Evolutionary conservation across 2,113 vertebrate species (phyloP).

Genomic region (Scomber scombrus): DNA sequence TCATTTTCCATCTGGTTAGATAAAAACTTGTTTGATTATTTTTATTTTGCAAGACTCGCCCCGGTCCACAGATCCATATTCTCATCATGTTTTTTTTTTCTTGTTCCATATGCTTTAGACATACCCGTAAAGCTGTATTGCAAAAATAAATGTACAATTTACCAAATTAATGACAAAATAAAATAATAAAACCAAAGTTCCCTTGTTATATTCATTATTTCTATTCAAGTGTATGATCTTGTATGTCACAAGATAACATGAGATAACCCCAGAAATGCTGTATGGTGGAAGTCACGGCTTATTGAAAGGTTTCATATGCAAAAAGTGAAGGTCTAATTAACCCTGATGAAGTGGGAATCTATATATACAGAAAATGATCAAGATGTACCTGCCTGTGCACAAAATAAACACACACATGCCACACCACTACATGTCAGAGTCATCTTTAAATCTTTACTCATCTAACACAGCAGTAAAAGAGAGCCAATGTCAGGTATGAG

Average conservation of each 20-base stretch:
- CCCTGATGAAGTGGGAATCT: not conserved
- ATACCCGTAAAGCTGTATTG: slow-evolving; percentile 28
- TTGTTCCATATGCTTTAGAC: slow-evolving; percentile 68
- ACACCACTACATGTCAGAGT: not conserved
- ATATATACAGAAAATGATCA: not conserved
- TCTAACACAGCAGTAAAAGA: slow-evolving; percentile 17
- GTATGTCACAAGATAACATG: not conserved
- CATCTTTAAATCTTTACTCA: slow-evolving; percentile 37
- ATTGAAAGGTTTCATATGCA: not conserved
- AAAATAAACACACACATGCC: not conserved
- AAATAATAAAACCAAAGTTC: slow-evolving; percentile 71
- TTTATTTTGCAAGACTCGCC: slow-evolving; percentile 41
- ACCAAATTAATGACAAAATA: slow-evolving; percentile 79
- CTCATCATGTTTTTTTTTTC: slow-evolving; percentile 17
- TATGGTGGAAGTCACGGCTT: not conserved
- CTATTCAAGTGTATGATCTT: not conserved
- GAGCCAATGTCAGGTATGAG: slow-evolving; percentile 24
- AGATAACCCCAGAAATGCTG: not conserved
- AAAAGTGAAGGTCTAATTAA: not conserved
- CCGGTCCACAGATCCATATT: slow-evolving; percentile 42
- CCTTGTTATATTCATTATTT: slow-evolving; percentile 20
- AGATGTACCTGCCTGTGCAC: not conserved
- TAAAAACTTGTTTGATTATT: slow-evolving; percentile 15
- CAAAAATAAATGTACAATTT: slow-evolving; percentile 66
- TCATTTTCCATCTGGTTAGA: slow-evolving; percentile 34